Conservation (phyloP, 2,113 vertebrate genomes). For the Prunella fulvescens region DNA sequence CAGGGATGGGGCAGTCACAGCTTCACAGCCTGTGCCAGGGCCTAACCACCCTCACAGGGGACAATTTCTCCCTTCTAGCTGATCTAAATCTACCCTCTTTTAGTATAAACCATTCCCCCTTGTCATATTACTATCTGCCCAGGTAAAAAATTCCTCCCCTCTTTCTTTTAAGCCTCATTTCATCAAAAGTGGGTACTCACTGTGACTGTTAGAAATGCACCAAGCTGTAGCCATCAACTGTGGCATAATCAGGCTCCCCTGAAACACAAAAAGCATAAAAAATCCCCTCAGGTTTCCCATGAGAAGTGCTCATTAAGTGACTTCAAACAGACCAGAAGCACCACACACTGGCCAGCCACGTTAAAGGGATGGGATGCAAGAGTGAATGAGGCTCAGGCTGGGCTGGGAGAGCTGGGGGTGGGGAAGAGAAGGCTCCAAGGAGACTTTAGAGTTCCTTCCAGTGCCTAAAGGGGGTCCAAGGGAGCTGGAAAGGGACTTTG, state of each 20-base stretch:
- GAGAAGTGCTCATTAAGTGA: neutral
- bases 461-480: neutral
- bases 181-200: conserved; percentile 51
- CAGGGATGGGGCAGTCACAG: neutral
- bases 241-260: conserved; percentile 69
- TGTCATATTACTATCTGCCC: neutral
- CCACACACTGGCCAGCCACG: neutral
- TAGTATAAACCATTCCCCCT: neutral
- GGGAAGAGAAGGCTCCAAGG: neutral
- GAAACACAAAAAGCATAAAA: neutral
- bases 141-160: neutral
- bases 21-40: neutral
- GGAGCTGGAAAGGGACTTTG: too few species aligned
- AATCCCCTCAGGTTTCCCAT: neutral
- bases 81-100: neutral
- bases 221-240: conserved; percentile 67
- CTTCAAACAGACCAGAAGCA: neutral
- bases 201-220: conserved; percentile 53
- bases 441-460: neutral
- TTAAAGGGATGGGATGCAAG: neutral
- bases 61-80: neutral
- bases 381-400: neutral
- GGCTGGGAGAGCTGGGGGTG: neutral
- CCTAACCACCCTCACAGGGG: neutral
- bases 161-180: neutral